These are phyloP conservation scores for Salpingus planirostris DNA, from an alignment of 2,888 invertebrate genomes.

Conservation along the genomic window DNA sequence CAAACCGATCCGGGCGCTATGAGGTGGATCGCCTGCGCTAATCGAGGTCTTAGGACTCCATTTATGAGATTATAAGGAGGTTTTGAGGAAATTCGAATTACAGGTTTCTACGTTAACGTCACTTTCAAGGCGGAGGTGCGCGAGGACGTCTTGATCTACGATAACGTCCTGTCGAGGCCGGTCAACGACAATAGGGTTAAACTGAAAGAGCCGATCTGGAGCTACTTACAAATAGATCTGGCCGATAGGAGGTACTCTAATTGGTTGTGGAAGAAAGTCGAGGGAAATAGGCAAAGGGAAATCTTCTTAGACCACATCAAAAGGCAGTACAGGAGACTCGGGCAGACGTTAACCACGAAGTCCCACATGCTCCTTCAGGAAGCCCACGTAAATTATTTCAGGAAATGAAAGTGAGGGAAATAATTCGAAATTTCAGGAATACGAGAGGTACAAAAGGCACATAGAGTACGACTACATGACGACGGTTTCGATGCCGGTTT, in stretches of 20 bases:
- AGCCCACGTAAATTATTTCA: too few species aligned
- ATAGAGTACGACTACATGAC: conserved; percentile 69
- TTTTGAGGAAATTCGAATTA: too few species aligned
- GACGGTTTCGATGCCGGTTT: conserved; percentile 88
- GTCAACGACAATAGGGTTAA: conserved; percentile 51
- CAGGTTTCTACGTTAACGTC: conserved; percentile 87
- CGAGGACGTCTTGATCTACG: conserved; percentile 88
- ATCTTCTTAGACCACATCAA: conserved; percentile 57
- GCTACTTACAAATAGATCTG: conserved; percentile 90
- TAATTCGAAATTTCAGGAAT: conserved; percentile 23
- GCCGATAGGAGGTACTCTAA: conserved; percentile 85
- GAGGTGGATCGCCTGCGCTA: conserved; percentile 96
- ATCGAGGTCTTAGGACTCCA: too few species aligned
- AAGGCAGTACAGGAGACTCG: conserved; percentile 36
- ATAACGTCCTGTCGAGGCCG: conserved; percentile 92
- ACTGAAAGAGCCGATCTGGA: conserved; percentile 72
- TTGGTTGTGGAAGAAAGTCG: conserved; percentile 80
- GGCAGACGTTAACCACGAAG: conserved; percentile 20
- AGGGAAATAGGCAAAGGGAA: conserved; percentile 70
- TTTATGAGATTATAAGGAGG: too few species aligned
- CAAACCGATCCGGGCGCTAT: conserved; percentile 65
- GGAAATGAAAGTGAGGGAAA: neutral
- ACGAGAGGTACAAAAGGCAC: conserved; percentile 33
- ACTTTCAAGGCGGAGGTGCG: conserved; percentile 92
- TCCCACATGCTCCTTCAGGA: conserved; percentile 26